These are phyloP conservation scores for Netelia melanura DNA, from an alignment of 2,888 invertebrate species.

Conservation along the genomic window DNA sequence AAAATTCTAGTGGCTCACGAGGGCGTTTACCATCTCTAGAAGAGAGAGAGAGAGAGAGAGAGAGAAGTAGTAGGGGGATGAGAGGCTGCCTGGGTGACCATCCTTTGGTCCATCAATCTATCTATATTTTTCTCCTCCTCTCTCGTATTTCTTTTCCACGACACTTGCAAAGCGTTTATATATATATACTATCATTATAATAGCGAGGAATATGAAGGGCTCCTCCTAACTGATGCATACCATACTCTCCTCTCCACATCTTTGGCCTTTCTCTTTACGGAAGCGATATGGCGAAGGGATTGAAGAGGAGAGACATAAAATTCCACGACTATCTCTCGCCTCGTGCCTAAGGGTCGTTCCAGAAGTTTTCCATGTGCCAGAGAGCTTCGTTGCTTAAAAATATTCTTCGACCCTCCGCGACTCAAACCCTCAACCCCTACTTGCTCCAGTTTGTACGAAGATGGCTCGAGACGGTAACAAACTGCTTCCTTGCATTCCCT, in stretches of 20 bases:
- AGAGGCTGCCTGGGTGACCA: constrained; percentile 34
- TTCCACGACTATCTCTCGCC: constrained; percentile 41
- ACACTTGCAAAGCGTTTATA: constrained; percentile 45
- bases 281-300: constrained; percentile 51
- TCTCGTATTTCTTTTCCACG: constrained; percentile 62
- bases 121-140: constrained; percentile 18
- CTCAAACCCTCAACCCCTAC: background rate
- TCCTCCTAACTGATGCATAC: background rate
- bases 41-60: constrained; percentile 23
- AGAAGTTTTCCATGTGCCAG: constrained; percentile 54
- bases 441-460: background rate
- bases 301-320: constrained; percentile 43
- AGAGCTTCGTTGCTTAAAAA: constrained; percentile 63
- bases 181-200: constrained; percentile 30
- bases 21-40: constrained; percentile 51
- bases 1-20: constrained; percentile 74
- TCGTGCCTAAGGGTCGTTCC: constrained; percentile 51
- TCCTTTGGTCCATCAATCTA: constrained; percentile 47
- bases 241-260: constrained; percentile 14
- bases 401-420: background rate
- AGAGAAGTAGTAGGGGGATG: constrained; percentile 27
- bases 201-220: constrained; percentile 29
- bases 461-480: background rate
- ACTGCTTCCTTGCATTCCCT: too few species aligned
- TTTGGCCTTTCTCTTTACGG: constrained; percentile 37